Evolutionary conservation across 2,888 invertebrate species (phyloP), one percentile per base, ranked within the genome.

Genomic region (Catonia carolina): DNA sequence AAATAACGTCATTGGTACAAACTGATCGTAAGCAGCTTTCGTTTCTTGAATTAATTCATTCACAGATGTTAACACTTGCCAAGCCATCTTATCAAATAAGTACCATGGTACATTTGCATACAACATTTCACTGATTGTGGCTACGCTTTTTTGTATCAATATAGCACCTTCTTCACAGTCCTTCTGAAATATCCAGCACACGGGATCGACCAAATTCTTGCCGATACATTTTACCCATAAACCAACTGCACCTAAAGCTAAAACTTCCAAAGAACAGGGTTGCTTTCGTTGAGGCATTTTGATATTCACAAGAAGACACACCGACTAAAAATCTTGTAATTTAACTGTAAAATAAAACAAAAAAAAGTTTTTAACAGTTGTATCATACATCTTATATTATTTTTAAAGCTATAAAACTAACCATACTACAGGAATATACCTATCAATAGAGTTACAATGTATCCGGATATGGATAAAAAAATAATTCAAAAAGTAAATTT

Each of bases 91-190:
- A 69, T 86, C 83, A 65, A 82, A 84, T n/a, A 86, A 72, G 75
- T 84, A 82, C 77, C 81, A 82, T 10, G 86, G 85, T 51, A 85
- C 79, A 69, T 80, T 80, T 49, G 78, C 78, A 62, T 79, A 77
- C 56, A 86, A 71, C 64, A 79, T 74, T 50, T 74, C 72, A 60
- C 81, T 78, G 65, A 85, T 74, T 23, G 72, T 71, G 53, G 76
- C 67, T 14, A 85, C 74, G 2, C 23, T 27, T 58, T 73, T 73
- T 18, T 67, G 66, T 52, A 78, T 74, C 37, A 85, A 72, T 33
- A 73, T 70, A 23, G 65, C 61, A 1, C 78, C 77, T 53, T 68
- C 67, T 31, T 68, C 68, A 6, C 73, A 73, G 65, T 80, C 76
- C 36, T 68, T 70, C 61, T 75, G 76, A 1, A 78, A 74, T 22